These are phyloP conservation scores for Silurus aristotelis DNA, from an alignment of 2,797 vertebrate species.

Conservation along the genomic window DNA sequence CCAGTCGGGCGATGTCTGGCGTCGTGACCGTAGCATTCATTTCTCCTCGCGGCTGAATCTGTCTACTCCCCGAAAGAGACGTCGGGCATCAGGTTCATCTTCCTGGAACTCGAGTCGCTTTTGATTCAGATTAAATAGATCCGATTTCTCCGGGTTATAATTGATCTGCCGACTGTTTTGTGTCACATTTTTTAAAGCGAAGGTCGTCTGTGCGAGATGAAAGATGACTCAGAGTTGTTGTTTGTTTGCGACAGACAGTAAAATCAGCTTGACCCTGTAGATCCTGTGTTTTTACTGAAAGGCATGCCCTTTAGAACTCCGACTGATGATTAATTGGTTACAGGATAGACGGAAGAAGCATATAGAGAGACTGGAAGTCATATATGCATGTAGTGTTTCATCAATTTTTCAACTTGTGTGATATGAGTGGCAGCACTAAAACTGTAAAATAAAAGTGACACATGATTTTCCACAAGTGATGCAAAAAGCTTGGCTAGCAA, in stretches of 20 bases:
- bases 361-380: not conserved
- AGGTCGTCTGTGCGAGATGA: conserved; percentile 45
- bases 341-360: not conserved
- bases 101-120: conserved; percentile 51
- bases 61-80: conserved; percentile 43
- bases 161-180: conserved; percentile 48
- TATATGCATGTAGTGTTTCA: not conserved
- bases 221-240: conserved; percentile 54
- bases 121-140: conserved; percentile 51
- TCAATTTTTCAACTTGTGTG: not conserved
- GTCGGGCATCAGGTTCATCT: conserved; percentile 49
- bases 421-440: not conserved
- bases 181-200: conserved; percentile 41
- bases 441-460: too few species aligned
- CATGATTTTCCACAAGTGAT: not conserved
- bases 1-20: conserved; percentile 4
- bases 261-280: conserved; percentile 33
- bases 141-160: conserved; percentile 50
- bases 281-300: not conserved
- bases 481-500: not conserved
- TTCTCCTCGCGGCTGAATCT: conserved; percentile 39
- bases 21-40: conserved; percentile 9
- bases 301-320: not conserved
- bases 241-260: conserved; percentile 39
- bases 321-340: not conserved